Percentiles rank a stretch among this genome's conserved stretches.
These are phyloP conservation scores for Alentia gelatinosa DNA, from an alignment of 2,888 invertebrate genomes.

Conservation along the genomic window DNA sequence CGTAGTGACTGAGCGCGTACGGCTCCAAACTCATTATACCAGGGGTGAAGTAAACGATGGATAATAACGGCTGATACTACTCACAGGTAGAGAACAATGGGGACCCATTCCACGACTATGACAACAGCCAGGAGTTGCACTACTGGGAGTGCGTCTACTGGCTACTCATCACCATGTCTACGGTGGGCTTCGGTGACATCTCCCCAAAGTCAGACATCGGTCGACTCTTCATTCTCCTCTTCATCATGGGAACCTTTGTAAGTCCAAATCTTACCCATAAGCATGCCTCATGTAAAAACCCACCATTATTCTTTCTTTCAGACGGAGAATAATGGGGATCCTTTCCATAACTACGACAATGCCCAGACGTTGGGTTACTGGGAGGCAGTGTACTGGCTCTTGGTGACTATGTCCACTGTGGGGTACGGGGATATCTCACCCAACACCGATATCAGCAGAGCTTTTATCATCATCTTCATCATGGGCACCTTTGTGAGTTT, in stretches of 20 bases:
- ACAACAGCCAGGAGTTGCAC: slow-evolving; percentile 57
- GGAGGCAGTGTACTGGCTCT: slow-evolving; percentile 62
- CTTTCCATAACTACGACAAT: slow-evolving; percentile 59
- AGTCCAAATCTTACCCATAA: too few species aligned
- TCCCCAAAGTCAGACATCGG: slow-evolving; percentile 59
- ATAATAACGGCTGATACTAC: background rate
- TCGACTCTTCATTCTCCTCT: slow-evolving; percentile 59
- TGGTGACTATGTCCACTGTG: slow-evolving; percentile 65
- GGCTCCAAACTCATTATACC: too few species aligned
- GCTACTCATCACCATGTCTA: slow-evolving; percentile 65
- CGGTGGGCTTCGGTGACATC: slow-evolving; percentile 64
- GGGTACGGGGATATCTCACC: slow-evolving; percentile 64
- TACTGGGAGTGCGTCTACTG: slow-evolving; percentile 63
- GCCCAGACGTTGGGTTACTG: slow-evolving; percentile 57
- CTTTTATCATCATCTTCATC: slow-evolving; percentile 63
- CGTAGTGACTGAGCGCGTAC: too few species aligned
- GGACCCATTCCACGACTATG: slow-evolving; percentile 60
- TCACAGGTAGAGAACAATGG: slow-evolving; percentile 64
- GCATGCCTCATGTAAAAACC: too few species aligned
- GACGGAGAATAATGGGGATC: slow-evolving; percentile 65
- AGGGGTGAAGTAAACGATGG: too few species aligned
- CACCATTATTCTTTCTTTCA: slow-evolving; percentile 52
- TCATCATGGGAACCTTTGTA: slow-evolving; percentile 64
- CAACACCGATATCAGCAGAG: slow-evolving; percentile 56
- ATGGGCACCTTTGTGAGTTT: slow-evolving; percentile 63